Evolutionary conservation across 2,797 vertebrate genomes (phyloP).

Genomic region (Lacerta agilis): DNA sequence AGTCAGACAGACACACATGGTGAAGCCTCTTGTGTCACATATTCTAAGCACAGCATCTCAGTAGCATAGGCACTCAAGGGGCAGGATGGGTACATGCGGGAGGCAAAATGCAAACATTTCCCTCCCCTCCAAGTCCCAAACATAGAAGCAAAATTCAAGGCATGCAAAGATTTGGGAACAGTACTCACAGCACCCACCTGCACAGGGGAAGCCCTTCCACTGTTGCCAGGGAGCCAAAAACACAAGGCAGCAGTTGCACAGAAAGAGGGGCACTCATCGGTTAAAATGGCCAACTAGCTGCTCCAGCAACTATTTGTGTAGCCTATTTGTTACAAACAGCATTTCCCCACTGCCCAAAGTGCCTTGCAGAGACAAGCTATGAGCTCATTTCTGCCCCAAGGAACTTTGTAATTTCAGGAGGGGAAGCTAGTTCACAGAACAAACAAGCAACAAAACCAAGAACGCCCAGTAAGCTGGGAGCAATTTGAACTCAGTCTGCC

Average conservation of each 20-base stretch:
- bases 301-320: background rate
- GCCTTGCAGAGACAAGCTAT: background rate
- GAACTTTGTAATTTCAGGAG: background rate
- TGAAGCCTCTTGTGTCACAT: background rate
- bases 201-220: slow-evolving; percentile 47
- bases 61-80: background rate
- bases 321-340: background rate
- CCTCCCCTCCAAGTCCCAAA: background rate
- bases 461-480: background rate
- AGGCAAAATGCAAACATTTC: background rate
- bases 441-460: background rate
- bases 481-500: background rate
- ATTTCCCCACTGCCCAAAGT: background rate
- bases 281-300: background rate
- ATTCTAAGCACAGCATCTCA: background rate
- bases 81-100: background rate
- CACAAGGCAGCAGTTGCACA: slow-evolving; percentile 61
- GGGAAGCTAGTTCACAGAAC: background rate
- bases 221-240: slow-evolving; percentile 64
- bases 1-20: background rate
- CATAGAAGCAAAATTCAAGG: background rate
- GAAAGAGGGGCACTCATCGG: background rate
- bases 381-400: background rate
- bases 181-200: slow-evolving; percentile 57
- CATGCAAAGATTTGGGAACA: background rate